Evolutionary conservation across 23 tunicate species (phyloP), one percentile per base, ranked within the genome.

Genomic region (Botrylloides violaceus): DNA sequence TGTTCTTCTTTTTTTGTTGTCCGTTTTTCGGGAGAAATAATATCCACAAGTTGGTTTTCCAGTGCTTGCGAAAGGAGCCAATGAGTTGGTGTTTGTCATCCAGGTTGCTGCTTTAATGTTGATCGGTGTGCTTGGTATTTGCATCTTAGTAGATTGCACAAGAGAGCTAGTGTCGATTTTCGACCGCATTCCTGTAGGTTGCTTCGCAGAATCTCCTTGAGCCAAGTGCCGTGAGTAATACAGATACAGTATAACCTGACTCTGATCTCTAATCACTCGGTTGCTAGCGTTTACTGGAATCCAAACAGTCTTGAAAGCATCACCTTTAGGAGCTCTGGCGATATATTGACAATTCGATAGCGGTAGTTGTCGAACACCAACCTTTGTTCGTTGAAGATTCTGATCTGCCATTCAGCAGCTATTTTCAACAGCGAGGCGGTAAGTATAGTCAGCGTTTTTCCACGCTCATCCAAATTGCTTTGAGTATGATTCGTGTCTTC

Each of bases 1-100:
- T 3, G 81, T 86, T 34, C 75, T 77, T 32, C 94, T 48, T 70
- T 86, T 86, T 64, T 86, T 86, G 66, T 86, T 75, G 81, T 86
- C 94, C 23, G 85, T 86, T 18, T 31, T 53, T 22, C 85, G 26
- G 4, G 94, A 86, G 49, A 86, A 86, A 58, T 47, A 86, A 43
- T 66, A 86, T 2, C 94, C 94, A 49, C 94, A 86, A 36, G 81
- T 86, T 2, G 94, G 94, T 39, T 86, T 86, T 47, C 94, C 94
- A 25, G 80, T 65, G 49, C 86, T 81, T 36, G 81, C 94, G 61
- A 86, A 86, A 5, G 94, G 94, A 18, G 94, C 85, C 18, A 80
- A 49, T 18, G 94, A 86, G 58, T 86, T 86, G 29, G 35, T 74
- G 78, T 74, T 76, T 23, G 94, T 86, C 94, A 80, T 86, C 94